These are phyloP conservation scores for Lamprotornis superbus DNA, from an alignment of 2,113 vertebrate species.

Conservation along the genomic window DNA sequence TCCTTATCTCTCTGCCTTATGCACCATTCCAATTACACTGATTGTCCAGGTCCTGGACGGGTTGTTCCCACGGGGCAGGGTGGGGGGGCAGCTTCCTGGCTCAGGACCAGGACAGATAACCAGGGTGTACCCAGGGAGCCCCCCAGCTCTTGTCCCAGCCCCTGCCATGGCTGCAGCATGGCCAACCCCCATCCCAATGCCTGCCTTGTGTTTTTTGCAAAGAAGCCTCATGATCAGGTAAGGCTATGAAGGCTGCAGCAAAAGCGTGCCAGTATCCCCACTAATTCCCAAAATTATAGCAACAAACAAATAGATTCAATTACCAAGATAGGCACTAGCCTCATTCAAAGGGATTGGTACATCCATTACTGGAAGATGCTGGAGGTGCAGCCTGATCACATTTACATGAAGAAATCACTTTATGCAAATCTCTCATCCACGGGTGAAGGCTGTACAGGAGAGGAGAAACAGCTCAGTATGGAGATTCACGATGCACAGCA, in stretches of 20 bases:
- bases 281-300: background rate
- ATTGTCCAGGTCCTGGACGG: accelerated
- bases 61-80: accelerated
- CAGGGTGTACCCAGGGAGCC: background rate
- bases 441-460: background rate
- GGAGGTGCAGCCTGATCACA: background rate
- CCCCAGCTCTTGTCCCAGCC: background rate
- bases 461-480: background rate
- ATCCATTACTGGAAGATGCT: background rate
- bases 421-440: constrained; percentile 4
- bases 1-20: background rate
- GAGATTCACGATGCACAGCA: background rate
- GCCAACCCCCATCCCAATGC: background rate
- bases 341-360: background rate
- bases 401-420: constrained; percentile 49
- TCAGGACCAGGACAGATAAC: background rate
- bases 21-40: background rate
- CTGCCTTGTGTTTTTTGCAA: background rate
- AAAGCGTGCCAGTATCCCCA: accelerated
- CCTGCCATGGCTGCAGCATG: background rate
- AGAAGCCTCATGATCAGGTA: background rate
- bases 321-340: background rate
- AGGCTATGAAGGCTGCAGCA: background rate
- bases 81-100: accelerated
- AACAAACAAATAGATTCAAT: constrained; percentile 5